Base-by-base conservation (phyloP, 2,888 invertebrate species). In the Scaptomyza tumidula region DNA sequence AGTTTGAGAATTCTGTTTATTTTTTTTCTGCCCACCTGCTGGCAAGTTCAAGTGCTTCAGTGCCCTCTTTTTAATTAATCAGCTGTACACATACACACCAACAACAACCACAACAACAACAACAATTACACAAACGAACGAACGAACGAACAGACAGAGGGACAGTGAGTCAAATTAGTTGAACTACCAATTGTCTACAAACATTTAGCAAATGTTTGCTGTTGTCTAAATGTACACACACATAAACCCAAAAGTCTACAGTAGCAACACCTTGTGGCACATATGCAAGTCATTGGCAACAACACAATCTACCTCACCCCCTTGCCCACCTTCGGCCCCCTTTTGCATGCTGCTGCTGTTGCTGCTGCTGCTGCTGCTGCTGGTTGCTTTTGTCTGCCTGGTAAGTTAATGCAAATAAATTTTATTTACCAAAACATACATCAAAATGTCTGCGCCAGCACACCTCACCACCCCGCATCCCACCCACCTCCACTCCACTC, bases 391-490 rank as follows among this genome's bases (percentile, higher is more conserved):
- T 75, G 75, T 76, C 76, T 78, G 76, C 66, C 70, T 80, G 77
- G 89, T 90, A 89, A 90, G 90, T 88, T 88, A 83, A 89, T 89
- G 89, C 89, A 89, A 89, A 89, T 89, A 89, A 89, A 90, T 89
- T 90, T 83, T 88, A 81, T 80, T 90, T 88, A 83, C 86, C 86
- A 88, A 88, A 86, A 87, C 85, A 86, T 86, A 87, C 85, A 86
- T 86, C 85, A 86, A 86, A 86, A 86, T 83, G 85, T 86, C 85
- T 86, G 79, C 90, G 75, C 78, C 85, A 85, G 70, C 84, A 84
- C 79, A 79, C 71, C 71, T 66, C 75, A 72, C 48, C 68, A 45
- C 56, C 9, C 14, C 35, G 24, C 24, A 24, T 24, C 24, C 3
- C 24, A 24, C 24, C 3, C 24, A 24, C 37, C 19, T 35, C 9